phyloP scores from a whole-genome alignment of 2,888 invertebrate species.

The Halictus ligatus region DNA sequence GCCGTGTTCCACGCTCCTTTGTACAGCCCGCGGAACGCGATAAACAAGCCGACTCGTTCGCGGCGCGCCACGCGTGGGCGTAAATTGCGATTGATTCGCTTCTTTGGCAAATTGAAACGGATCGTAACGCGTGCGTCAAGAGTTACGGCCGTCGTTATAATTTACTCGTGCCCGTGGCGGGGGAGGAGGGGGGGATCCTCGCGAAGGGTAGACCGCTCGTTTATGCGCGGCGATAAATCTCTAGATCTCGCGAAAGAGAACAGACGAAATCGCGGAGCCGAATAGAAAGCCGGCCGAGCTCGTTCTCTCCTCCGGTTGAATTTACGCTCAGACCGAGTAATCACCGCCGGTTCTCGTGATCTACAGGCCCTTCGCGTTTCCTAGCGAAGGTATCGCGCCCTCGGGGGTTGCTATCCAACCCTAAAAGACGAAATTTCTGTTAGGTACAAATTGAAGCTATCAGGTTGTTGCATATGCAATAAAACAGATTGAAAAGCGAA shows the following conservation, averaged over 20 bases:
- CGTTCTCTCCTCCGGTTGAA: background rate
- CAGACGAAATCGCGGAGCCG: background rate
- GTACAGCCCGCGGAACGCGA: background rate
- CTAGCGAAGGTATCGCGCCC: background rate
- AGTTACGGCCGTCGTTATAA: background rate
- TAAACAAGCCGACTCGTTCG: background rate
- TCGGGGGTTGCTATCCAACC: constrained; percentile 3
- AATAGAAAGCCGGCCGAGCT: constrained; percentile 3
- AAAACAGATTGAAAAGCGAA: background rate
- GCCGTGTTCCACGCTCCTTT: background rate
- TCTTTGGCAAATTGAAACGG: constrained; percentile 8
- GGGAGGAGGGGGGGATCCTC: background rate
- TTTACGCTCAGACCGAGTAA: background rate
- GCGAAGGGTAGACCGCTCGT: background rate
- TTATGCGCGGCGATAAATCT: constrained; percentile 3
- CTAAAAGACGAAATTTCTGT: background rate
- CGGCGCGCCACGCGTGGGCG: background rate
- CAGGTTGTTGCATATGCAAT: background rate
- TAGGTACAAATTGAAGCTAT: background rate
- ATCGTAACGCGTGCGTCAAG: constrained; percentile 5
- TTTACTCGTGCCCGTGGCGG: background rate
- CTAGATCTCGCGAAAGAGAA: background rate
- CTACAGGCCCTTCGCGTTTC: background rate
- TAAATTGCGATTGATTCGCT: constrained; percentile 14
- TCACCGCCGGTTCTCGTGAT: background rate